Evolutionary conservation across 2,888 invertebrate species (phyloP).

Genomic region (Acleris literana): DNA sequence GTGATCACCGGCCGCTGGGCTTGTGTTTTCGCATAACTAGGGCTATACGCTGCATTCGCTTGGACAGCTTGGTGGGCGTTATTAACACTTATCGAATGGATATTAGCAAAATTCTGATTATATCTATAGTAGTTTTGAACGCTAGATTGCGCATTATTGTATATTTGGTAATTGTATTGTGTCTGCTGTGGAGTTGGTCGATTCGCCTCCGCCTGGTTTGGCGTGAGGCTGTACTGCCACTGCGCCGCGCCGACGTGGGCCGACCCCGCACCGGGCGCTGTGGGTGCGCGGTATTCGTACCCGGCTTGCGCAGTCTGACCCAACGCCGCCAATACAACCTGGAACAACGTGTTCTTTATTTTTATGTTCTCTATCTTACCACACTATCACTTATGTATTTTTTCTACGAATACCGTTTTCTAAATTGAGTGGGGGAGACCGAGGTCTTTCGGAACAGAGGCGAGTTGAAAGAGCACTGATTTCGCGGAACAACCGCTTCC

Average conservation of each 20-base stretch:
- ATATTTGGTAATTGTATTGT: slow-evolving; percentile 14
- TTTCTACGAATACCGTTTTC: too few species aligned
- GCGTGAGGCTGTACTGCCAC: slow-evolving; percentile 8
- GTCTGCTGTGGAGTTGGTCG: slow-evolving; percentile 15
- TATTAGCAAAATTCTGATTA: slow-evolving; percentile 3
- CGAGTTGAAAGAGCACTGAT: too few species aligned
- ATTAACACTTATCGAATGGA: neutral
- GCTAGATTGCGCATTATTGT: slow-evolving; percentile 12
- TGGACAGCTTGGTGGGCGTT: slow-evolving; percentile 4
- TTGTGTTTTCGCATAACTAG: slow-evolving; percentile 25
- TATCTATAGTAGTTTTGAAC: slow-evolving; percentile 11
- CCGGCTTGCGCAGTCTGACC: slow-evolving; percentile 10
- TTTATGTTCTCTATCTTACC: too few species aligned
- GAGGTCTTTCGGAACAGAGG: too few species aligned
- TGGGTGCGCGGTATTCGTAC: slow-evolving; percentile 18
- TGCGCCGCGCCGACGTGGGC: slow-evolving; percentile 8
- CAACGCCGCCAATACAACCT: slow-evolving; percentile 12
- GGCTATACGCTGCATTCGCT: neutral
- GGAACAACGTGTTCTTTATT: neutral
- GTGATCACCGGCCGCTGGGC: slow-evolving; percentile 76
- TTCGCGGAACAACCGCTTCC: too few species aligned
- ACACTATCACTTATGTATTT: too few species aligned
- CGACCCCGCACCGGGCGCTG: neutral
- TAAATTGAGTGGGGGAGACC: too few species aligned
- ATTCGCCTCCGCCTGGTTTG: neutral